A percentile compares a stretch with the other conserved stretches of the same genome.
Conservation (phyloP, 2,888 invertebrate species). For the Drosophila austrosaltans region DNA sequence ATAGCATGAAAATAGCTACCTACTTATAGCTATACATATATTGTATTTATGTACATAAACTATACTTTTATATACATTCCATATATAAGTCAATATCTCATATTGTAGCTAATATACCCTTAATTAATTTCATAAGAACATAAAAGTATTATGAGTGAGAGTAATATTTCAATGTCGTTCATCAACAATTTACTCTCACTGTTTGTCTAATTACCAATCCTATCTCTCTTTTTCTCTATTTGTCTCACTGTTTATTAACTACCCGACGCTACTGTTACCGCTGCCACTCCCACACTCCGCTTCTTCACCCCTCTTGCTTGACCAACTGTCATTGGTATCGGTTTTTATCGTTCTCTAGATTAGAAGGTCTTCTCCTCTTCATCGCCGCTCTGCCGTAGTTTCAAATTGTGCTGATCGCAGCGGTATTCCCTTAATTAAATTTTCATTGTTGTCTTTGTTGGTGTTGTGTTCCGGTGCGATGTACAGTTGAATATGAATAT, state of each 20-base stretch:
- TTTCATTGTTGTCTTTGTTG: conserved; percentile 37
- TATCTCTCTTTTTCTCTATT: conserved; percentile 13
- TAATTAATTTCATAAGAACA: conserved; percentile 11
- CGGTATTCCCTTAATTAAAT: conserved; percentile 77
- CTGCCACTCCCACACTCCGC: neutral
- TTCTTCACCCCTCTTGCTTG: conserved; percentile 45
- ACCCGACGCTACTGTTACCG: neutral
- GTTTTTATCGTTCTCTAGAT: conserved; percentile 71
- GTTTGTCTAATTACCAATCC: conserved; percentile 64
- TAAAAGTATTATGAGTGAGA: conserved; percentile 37
- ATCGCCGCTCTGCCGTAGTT: conserved; percentile 41
- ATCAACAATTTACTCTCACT: conserved; percentile 63
- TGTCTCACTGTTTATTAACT: conserved; percentile 3
- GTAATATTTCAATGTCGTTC: conserved; percentile 59
- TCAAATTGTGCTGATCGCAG: conserved; percentile 78
- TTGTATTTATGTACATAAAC: neutral
- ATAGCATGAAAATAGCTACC: too few relatives aligned
- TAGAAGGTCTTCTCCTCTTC: conserved; percentile 68
- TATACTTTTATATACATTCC: neutral
- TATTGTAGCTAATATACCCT: neutral
- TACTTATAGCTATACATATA: too few relatives aligned
- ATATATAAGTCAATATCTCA: too few relatives aligned
- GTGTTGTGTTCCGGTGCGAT: conserved; percentile 19
- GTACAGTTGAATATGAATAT: conserved; percentile 39
- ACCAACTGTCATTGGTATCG: conserved; percentile 57